phyloP scores from a whole-genome alignment of 1,140 invertebrate genomes.

The Atta colombica region DNA sequence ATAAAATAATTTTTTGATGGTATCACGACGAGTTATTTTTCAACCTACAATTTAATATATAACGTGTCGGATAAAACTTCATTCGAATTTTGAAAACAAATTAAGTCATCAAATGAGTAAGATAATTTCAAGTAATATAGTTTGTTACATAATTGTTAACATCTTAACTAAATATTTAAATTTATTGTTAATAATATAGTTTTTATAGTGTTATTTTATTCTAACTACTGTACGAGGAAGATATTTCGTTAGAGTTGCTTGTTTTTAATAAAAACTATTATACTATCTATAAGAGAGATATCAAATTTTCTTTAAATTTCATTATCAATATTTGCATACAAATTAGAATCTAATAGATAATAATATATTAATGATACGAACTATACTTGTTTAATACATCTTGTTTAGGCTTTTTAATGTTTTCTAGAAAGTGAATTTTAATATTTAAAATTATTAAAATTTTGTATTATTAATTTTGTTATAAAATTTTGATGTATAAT shows the following conservation, averaged over 20 bases:
- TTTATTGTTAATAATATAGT: neutral
- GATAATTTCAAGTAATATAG: neutral
- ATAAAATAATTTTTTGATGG: constrained; percentile 32
- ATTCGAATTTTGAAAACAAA: neutral
- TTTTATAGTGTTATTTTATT: neutral
- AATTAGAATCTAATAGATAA: neutral
- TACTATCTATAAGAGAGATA: no score
- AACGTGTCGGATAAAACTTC: neutral
- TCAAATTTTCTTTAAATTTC: neutral
- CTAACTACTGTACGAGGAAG: neutral
- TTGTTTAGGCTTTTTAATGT: neutral
- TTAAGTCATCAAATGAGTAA: neutral
- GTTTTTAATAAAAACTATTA: neutral
- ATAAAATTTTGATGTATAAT: no score
- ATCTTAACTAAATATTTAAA: neutral
- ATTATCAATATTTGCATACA: neutral
- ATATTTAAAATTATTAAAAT: no score
- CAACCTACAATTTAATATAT: constrained; percentile 36
- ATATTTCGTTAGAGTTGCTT: neutral
- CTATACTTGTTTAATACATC: neutral
- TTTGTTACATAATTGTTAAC: neutral
- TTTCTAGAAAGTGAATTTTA: no score
- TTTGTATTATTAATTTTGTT: no score
- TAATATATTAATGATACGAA: neutral
- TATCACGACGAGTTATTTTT: constrained; percentile 12